Base-by-base conservation (phyloP, 2,113 vertebrate genomes). In the Variabilichromis moorii region DNA sequence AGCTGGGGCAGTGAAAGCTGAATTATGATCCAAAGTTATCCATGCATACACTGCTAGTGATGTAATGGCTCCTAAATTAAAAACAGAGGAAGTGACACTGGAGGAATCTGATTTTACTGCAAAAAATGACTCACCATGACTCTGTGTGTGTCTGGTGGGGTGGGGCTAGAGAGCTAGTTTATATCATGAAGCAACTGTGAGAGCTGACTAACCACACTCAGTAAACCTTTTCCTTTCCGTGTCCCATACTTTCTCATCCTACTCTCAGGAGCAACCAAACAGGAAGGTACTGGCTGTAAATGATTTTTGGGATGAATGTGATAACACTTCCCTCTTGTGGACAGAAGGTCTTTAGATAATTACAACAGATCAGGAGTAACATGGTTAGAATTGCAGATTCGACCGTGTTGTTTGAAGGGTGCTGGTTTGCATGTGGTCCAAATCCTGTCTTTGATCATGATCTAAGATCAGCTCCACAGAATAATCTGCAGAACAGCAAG, bases 321-420 rank as follows among this genome's bases (percentile, higher is more conserved):
- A 95, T 92, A 95, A 96, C 89, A 95, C 93, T 95, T 94, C 96
- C 96, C 96, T 96, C 96, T 96, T 95, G 95, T 96, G 96, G 96
- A 94, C 93, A 80, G 19, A 86, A 54, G 13, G 59, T 93, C 91
- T 86, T 79, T 78, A 83, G 86, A 63, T 91, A 76, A 85, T 86
- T 90, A 51, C 37, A 71, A 16, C 5, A 57, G 51, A 6, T 21
- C 63, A 9, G 45, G 9, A 28, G 57, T n/a, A 24, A 42, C 19
- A 9, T 13, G 53, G 28, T 54, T 42, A 17, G 57, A 45, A 8
- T 17, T 33, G 10, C 57, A 45, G 21, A 57, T 80, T 54, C 3
- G 11, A 24, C 31, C n/a, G 10, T n/a, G 35, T 6, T 57, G 21
- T 79, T 85, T 55, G 66, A 33, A 47, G 42, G 8, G 37, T 63